Base-by-base conservation (phyloP, 2,113 vertebrate genomes). In the Benthochromis sp. region DNA sequence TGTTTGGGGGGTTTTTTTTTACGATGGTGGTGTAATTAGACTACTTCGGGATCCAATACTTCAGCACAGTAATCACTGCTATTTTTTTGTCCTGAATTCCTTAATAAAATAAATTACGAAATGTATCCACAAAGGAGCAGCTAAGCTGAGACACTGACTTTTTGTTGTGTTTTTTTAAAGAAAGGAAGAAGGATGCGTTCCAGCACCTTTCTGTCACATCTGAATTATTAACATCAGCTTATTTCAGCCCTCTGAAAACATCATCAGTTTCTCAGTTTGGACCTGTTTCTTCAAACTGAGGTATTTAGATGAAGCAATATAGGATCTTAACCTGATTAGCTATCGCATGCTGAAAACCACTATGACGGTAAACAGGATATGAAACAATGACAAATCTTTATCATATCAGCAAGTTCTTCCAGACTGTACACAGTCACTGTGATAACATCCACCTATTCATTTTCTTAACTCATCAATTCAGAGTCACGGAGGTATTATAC, bases 1-100 rank as follows among this genome's bases (percentile, higher is more conserved):
- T 21, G 34, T 38, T 66, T 76, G 24, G 12, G 1, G 0, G 1
- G 0, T 1, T 13, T 14, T 12, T 73, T 8, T 47, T 76, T 43
- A 16, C 9, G 0, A 8, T 8, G 10, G 0, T 38, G 34, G 61
- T 38, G 61, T 66, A 21, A 66, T 66, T 13, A 66, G 34, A 38
- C 34, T 66, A 66, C 34, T 66, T 66, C 10, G 1, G 34, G 19
- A 66, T n/a, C 34, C 61, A n/a, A 66, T 38, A 66, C 17, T 66
- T 66, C 0, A 27, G 40, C 40, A 29, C 40, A 29, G 40, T 76
- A 76, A 27, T 47, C 4, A 24, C 40, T 27, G 69, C 24, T 29
- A 47, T 1, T 76, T 17, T 76, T 29, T 73, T 73, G 69, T 45
- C 40, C 40, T 17, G 38, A 27, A 73, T 73, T 27, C 40, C 69